A percentile compares a stretch with the other conserved stretches of the same genome.
These are phyloP conservation scores for Oscheius onirici DNA, from an alignment of 2,888 invertebrate genomes.

Conservation along the genomic window DNA sequence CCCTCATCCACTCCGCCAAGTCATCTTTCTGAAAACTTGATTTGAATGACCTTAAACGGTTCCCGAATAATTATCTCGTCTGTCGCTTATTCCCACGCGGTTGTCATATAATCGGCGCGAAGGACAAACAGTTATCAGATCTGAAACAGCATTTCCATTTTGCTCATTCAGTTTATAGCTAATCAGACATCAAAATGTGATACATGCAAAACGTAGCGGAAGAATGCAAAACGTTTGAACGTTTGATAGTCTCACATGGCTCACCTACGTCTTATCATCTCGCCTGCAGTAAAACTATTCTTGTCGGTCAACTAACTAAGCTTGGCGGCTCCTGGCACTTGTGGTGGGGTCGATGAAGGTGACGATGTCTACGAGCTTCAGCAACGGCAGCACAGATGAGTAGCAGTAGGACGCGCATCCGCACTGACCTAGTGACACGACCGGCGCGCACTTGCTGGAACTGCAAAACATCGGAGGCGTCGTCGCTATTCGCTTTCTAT, in stretches of 20 bases:
- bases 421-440: constrained; percentile 32
- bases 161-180: too few species aligned
- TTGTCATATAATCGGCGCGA: constrained; percentile 24
- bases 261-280: too few species aligned
- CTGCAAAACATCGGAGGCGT: constrained; percentile 33
- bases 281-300: background rate
- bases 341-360: constrained; percentile 19
- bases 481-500: constrained; percentile 18
- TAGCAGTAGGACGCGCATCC: constrained; percentile 31
- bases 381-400: constrained; percentile 12
- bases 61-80: background rate
- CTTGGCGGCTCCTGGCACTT: constrained; percentile 41
- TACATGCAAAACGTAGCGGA: background rate
- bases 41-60: background rate
- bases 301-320: constrained; percentile 31
- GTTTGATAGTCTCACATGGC: background rate
- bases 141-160: background rate
- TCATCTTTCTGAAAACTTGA: constrained; percentile 52
- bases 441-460: constrained; percentile 32
- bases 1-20: constrained; percentile 54
- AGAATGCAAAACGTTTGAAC: background rate
- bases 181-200: too few species aligned
- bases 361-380: constrained; percentile 17
- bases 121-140: constrained; percentile 9
- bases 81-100: background rate